Evolutionary conservation across 1,140 invertebrate species (phyloP).

Genomic region (Glossosoma conforme): DNA sequence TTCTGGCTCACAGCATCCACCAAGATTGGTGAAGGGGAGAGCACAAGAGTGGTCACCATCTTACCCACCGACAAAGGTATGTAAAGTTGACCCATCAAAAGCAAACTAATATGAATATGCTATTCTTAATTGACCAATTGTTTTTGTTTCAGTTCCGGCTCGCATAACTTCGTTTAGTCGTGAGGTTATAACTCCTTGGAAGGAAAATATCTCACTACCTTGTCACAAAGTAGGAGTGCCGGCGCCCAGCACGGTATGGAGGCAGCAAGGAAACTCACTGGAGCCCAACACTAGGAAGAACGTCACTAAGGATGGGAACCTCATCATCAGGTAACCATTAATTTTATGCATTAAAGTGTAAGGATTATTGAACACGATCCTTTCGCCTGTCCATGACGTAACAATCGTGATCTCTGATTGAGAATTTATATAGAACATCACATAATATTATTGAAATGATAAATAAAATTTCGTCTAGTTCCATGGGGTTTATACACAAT

Average conservation of each 20-base stretch:
- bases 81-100: neutral
- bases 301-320: slow-evolving; percentile 61
- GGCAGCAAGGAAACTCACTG: slow-evolving; percentile 62
- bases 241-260: slow-evolving; percentile 67
- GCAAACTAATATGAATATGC: neutral
- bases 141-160: slow-evolving; percentile 60
- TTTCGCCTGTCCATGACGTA: too few species aligned
- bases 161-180: slow-evolving; percentile 77
- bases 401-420: too few species aligned
- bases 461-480: too few species aligned
- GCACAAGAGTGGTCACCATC: slow-evolving; percentile 69
- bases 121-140: neutral
- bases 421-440: too few species aligned
- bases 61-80: slow-evolving; percentile 71
- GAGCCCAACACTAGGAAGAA: slow-evolving; percentile 65
- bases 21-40: slow-evolving; percentile 73
- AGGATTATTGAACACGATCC: too few species aligned
- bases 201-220: slow-evolving; percentile 71
- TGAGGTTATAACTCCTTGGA: slow-evolving; percentile 75
- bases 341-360: too few species aligned
- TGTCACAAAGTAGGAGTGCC: slow-evolving; percentile 79
- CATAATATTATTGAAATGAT: too few species aligned
- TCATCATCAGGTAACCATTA: slow-evolving; percentile 70
- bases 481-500: too few species aligned
- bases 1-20: slow-evolving; percentile 80